Evolutionary conservation across 2,113 vertebrate species (phyloP).

Genomic region (Elgaria multicarinata): DNA sequence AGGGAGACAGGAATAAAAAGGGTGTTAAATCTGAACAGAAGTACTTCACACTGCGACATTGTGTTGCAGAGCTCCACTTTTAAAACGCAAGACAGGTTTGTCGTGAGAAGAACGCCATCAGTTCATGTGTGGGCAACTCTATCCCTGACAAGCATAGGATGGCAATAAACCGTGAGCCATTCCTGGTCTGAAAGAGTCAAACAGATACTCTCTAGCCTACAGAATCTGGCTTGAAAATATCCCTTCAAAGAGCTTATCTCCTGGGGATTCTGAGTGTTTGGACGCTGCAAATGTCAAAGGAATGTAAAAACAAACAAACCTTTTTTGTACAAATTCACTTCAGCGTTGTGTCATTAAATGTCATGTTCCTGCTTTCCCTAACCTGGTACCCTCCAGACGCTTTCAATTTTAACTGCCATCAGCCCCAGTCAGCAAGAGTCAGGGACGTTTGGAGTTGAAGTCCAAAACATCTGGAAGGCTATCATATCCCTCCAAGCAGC

Average conservation of each 20-base stretch:
- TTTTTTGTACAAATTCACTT: no score
- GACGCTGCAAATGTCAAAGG: no score
- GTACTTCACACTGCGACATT: background rate
- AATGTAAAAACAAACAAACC: background rate
- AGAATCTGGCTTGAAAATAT: background rate
- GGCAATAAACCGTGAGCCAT: background rate
- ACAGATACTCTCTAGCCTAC: background rate
- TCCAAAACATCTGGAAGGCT: no score
- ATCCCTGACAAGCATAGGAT: background rate
- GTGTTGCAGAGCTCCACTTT: no score
- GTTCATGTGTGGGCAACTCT: background rate
- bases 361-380: background rate
- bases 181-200: background rate
- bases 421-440: no score
- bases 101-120: background rate
- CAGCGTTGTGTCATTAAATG: background rate
- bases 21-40: background rate
- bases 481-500: no score
- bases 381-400: no score
- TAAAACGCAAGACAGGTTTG: background rate
- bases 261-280: no score
- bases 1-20: background rate
- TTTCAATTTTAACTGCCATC: no score
- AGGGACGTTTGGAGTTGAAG: no score
- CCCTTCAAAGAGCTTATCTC: background rate